These are phyloP conservation scores for Aphodius granarius DNA, from an alignment of 2,888 invertebrate genomes.

Conservation along the genomic window DNA sequence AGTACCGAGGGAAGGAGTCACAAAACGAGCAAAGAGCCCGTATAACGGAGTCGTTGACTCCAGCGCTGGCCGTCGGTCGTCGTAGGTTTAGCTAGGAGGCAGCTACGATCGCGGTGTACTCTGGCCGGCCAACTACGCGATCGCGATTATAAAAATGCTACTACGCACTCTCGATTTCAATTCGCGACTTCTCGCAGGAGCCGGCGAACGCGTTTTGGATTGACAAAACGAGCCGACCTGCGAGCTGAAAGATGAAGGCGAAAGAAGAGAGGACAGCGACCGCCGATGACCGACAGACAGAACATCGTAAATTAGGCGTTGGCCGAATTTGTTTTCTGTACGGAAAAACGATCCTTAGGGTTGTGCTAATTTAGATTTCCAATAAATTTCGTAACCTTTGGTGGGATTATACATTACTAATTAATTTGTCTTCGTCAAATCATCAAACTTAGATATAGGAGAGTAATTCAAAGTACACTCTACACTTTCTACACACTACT, in stretches of 20 bases:
- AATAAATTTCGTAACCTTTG: too few species aligned
- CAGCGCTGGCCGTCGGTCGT: conserved; percentile 31
- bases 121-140: conserved; percentile 10
- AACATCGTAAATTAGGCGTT: neutral
- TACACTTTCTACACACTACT: too few species aligned
- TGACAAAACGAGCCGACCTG: conserved; percentile 34
- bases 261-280: conserved; percentile 46
- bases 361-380: too few species aligned
- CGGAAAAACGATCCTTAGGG: too few species aligned
- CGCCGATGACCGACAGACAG: conserved; percentile 29
- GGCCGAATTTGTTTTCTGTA: neutral
- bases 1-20: neutral
- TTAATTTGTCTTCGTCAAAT: too few species aligned
- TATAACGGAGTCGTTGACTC: conserved; percentile 43
- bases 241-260: conserved; percentile 50
- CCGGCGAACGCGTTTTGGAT: neutral
- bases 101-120: conserved; percentile 25
- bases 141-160: conserved; percentile 37
- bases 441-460: too few species aligned
- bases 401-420: too few species aligned
- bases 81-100: conserved; percentile 38
- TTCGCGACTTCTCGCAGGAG: conserved; percentile 35
- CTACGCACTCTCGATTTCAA: conserved; percentile 50
- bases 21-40: conserved; percentile 15
- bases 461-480: too few species aligned